A percentile compares a stretch with the other conserved stretches of the same genome.
phyloP scores from a whole-genome alignment of 2,797 vertebrate species.

The Eupleurogrammus muticus region DNA sequence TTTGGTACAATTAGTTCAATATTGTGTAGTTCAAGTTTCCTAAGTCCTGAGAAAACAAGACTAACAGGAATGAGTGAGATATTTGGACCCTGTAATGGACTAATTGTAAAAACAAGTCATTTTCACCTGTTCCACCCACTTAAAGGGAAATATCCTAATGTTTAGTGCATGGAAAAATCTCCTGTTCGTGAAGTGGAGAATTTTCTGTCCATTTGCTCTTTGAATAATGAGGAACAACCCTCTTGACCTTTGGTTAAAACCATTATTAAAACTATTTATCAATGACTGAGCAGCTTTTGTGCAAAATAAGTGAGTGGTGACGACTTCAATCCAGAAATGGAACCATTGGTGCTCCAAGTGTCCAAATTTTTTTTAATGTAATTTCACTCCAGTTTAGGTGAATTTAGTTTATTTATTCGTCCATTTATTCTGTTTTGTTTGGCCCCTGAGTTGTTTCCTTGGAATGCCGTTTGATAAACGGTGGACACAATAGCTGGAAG shows the following conservation, averaged over 20 bases:
- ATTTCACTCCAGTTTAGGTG: slow-evolving; percentile 16
- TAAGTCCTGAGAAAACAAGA: no score
- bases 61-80: no score
- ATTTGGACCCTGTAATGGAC: no score
- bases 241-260: slow-evolving; percentile 4
- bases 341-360: neutral
- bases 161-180: no score
- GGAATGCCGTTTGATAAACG: slow-evolving; percentile 57
- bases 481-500: slow-evolving; percentile 81
- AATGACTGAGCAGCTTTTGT: neutral
- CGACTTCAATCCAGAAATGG: neutral
- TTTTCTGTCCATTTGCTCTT: neutral
- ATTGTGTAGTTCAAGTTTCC: no score
- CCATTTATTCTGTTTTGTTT: slow-evolving; percentile 70
- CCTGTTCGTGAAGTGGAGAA: no score
- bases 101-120: no score
- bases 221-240: slow-evolving; percentile 17
- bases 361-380: neutral
- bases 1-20: no score
- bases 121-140: no score
- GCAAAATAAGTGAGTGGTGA: slow-evolving; percentile 22
- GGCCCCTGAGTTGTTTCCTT: slow-evolving; percentile 46
- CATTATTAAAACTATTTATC: slow-evolving; percentile 10
- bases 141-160: neutral
- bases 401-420: slow-evolving; percentile 59